Conservation (phyloP, 2,888 invertebrate species). For the Sturmia bella region DNA sequence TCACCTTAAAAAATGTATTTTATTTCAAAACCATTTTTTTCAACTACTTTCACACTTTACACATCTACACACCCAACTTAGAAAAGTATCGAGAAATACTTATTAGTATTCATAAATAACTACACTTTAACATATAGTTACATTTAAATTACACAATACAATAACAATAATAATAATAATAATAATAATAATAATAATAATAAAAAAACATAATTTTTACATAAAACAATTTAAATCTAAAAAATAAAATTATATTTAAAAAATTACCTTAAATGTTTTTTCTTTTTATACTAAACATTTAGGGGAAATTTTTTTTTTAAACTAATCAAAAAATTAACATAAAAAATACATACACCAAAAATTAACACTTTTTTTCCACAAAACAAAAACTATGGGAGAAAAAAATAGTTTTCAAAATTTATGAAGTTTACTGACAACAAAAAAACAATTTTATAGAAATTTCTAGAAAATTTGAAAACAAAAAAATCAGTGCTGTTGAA, state of each 20-base stretch:
- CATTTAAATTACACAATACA: conserved; percentile 51
- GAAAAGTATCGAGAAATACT: conserved; percentile 16
- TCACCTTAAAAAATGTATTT: conserved; percentile 31
- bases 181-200: conserved; percentile 25
- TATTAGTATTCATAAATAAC: conserved; percentile 48
- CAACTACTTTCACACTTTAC: conserved; percentile 22
- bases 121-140: conserved; percentile 56
- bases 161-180: conserved; percentile 24
- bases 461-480: conserved; percentile 63
- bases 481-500: conserved; percentile 69
- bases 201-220: conserved; percentile 57
- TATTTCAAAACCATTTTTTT: conserved; percentile 34
- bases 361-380: conserved; percentile 59
- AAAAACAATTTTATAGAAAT: conserved; percentile 67
- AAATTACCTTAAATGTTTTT: conserved; percentile 32
- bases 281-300: not conserved
- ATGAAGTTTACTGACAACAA: conserved; percentile 53
- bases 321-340: conserved; percentile 56
- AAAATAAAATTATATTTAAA: conserved; percentile 39
- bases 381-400: conserved; percentile 25
- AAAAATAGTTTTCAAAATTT: conserved; percentile 56
- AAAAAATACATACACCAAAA: conserved; percentile 38
- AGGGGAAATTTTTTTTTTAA: conserved; percentile 38
- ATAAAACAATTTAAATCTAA: conserved; percentile 59
- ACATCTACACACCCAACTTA: conserved; percentile 29